Base-by-base conservation (phyloP, 2,797 vertebrate genomes). In the Mycteria americana region DNA sequence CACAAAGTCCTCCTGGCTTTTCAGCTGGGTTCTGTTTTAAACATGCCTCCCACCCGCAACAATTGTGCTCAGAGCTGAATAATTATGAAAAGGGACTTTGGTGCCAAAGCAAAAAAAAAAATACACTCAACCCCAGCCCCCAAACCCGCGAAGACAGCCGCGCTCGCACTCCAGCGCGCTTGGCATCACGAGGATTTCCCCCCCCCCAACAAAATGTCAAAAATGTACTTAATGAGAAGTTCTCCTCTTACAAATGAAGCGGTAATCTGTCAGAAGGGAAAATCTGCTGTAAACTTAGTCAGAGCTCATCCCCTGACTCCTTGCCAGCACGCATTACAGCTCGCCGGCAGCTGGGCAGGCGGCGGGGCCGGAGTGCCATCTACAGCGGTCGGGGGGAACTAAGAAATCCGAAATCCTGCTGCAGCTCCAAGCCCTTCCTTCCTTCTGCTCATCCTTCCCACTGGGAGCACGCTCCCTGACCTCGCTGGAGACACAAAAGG, bases 251-350 rank as follows among this genome's bases (percentile, higher is more conserved):
- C 70, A 92, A 92, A 94, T 84, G 88, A 95, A 95, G 93, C 83
- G 22, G 91, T 92, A 91, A 95, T 87, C 93, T 95, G 94, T 95
- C 94, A 94, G 92, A 86, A 94, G 83, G 86, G 95, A 89, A 95
- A 75, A 96, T 88, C 59, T 91, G 93, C 92, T 82, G 86, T 56
- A 94, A 92, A 89, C 81, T 95, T 73, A 9, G 75, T 45, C 91
- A 77, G 80, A 84, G 93, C 88, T 95, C 92, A 93, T 91, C 57
- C 88, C 67, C 65, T 56, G 92, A 24, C 80, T 76, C 73, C 68
- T 50, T 16, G 70, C 87, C 94, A 84, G 81, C 59, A 24, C 4
- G 33, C 64, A 11, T 54, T 48, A 50, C 75, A 37, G 84, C 75
- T 54, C 43, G 11, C 62, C 6, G 82, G 70, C 77, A 57, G 91